Base-by-base conservation (phyloP, 2,888 invertebrate genomes). In the Tribolium freemani region DNA sequence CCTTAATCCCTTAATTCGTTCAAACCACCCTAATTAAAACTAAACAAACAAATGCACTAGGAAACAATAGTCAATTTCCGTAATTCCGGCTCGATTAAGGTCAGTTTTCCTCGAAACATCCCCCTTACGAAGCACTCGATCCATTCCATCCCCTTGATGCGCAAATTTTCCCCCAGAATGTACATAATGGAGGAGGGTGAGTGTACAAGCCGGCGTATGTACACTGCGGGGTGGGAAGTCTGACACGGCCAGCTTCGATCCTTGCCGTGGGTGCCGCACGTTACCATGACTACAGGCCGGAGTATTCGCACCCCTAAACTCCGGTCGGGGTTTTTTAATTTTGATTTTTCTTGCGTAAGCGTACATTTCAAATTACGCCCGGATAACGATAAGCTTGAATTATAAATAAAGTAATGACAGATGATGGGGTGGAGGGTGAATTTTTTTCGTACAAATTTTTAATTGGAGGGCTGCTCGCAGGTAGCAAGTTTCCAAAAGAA, bases 141-240 rank as follows among this genome's bases (percentile, higher is more conserved):
- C 16, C 16, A 16, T 16, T 38, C 38, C 38, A 38, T 38, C 38
- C 38, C 38, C 38, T 38, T 38, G 38, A 38, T 38, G 5, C n/a
- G 38, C 38, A 26, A 26, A 26, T 38, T 38, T 38, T 38, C 6
- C 8, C n/a, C n/a, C 8, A 3, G 38, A 38, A 8, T 81, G 83
- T 83, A 82, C 81, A 82, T 83, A 82, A 82, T 83, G 77, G 80
- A 79, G 77, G 68, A 67, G 58, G 67, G 63, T 74, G 84, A 85
- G 79, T 85, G 85, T 85, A 85, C 85, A 80, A 83, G 84, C 85
- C 83, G 84, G 84, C 85, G 85, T 85, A 83, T 85, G 86, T 86
- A 86, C 86, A 86, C 86, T 83, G 84, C 82, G 81, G 86, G 86
- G 86, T 86, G 86, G 86, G 84, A 86, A 86, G 84, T 86, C 85